These are phyloP conservation scores for Marmota flaviventris DNA, from an alignment of 2,113 vertebrate species.

Conservation along the genomic window DNA sequence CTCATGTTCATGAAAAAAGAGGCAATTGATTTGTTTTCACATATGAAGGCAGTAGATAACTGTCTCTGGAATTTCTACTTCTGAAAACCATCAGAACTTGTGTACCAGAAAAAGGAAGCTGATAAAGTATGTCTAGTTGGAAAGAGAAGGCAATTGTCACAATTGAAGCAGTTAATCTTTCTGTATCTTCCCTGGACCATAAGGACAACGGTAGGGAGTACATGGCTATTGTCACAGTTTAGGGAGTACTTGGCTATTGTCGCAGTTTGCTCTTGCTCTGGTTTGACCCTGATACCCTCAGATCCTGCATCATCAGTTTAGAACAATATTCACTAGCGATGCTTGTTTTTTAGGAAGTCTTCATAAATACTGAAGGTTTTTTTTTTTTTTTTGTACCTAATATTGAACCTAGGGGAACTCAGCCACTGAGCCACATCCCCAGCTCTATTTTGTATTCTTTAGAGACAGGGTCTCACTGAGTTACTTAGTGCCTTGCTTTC, in stretches of 20 bases:
- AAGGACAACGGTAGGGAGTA: background rate
- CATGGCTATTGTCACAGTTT: accelerated
- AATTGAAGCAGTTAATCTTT: too few species aligned
- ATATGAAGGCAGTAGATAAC: background rate
- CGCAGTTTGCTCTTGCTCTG: background rate
- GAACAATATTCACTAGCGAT: background rate
- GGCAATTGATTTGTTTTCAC: background rate
- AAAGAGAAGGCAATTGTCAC: background rate
- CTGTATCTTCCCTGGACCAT: accelerated
- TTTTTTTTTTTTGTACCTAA: too few species aligned
- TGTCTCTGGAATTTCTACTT: background rate
- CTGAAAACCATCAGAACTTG: background rate
- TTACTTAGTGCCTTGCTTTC: too few species aligned
- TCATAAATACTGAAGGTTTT: background rate
- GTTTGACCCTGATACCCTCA: background rate
- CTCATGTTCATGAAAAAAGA: background rate
- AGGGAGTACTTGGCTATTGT: accelerated
- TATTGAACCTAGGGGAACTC: too few species aligned
- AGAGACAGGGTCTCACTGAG: too few species aligned
- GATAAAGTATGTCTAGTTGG: background rate
- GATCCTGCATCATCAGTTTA: background rate
- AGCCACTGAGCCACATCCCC: too few species aligned
- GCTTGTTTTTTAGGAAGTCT: background rate
- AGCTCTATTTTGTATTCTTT: too few species aligned
- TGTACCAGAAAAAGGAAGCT: background rate